Conservation (phyloP, 1,140 invertebrate species). For the Hestina assimilis region DNA sequence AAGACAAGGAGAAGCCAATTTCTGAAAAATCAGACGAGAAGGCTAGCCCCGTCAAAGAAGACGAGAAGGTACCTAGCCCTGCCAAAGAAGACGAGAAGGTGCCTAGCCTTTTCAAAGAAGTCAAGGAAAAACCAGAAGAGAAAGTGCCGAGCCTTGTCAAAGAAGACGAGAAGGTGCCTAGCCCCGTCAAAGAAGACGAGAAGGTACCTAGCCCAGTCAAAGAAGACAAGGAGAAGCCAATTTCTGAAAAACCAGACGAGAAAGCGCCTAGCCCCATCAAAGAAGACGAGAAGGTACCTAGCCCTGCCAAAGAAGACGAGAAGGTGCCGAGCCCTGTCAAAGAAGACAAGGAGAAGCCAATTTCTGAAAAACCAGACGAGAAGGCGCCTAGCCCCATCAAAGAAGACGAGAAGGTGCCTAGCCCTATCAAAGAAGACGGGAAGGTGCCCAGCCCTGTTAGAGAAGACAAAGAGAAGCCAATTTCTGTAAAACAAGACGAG, state of each 20-base stretch:
- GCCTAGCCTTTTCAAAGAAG: too few species aligned
- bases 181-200: constrained; percentile 11
- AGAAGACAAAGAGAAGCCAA: neutral
- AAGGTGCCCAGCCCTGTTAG: constrained; percentile 2
- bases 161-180: constrained; percentile 12
- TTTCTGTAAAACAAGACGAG: neutral
- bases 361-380: neutral
- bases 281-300: too few species aligned
- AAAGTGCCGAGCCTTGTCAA: too few species aligned
- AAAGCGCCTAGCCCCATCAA: neutral
- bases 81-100: constrained; percentile 3
- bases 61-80: constrained; percentile 17
- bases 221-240: constrained; percentile 14
- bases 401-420: neutral
- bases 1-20: neutral
- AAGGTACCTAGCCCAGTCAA: too few species aligned
- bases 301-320: neutral
- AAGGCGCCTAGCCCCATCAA: constrained; percentile 20
- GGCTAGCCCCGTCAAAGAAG: neutral
- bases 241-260: constrained; percentile 13
- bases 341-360: neutral
- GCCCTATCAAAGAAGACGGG: neutral
- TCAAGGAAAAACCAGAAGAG: neutral
- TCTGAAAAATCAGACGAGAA: too few species aligned
- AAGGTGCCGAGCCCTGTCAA: constrained; percentile 21